These are phyloP conservation scores for Entomobrya proxima DNA, from an alignment of 2,888 invertebrate species.

Conservation along the genomic window DNA sequence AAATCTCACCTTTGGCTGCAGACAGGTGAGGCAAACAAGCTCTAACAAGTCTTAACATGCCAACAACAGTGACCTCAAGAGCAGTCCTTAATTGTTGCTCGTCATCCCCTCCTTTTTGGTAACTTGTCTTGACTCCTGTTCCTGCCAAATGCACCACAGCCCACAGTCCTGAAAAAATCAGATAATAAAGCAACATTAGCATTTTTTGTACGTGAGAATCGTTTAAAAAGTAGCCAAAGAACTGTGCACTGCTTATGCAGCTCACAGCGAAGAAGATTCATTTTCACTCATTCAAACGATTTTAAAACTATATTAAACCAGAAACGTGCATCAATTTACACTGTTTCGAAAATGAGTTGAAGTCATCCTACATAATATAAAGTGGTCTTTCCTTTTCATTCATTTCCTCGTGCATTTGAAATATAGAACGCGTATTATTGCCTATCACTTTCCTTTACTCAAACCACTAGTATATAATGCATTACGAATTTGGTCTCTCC, in stretches of 20 bases:
- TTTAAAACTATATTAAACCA: not conserved
- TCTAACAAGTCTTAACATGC: conserved; percentile 73
- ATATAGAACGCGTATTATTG: conserved; percentile 14
- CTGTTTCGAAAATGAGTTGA: not conserved
- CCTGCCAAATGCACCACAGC: conserved; percentile 91
- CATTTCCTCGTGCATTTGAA: conserved; percentile 1
- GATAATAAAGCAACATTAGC: not conserved
- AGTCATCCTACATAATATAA: not conserved
- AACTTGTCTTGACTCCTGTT: conserved; percentile 70
- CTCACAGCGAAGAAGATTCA: conserved; percentile 83
- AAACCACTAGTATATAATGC: not conserved
- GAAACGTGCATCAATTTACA: not conserved
- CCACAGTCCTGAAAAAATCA: conserved; percentile 82
- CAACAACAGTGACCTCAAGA: conserved; percentile 74
- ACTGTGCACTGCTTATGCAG: too few species aligned
- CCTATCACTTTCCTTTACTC: conserved; percentile 33
- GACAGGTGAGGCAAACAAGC: conserved; percentile 73
- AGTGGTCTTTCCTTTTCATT: not conserved
- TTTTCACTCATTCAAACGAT: conserved; percentile 35
- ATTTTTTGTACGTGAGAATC: conserved; percentile 9
- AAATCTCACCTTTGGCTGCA: conserved; percentile 73
- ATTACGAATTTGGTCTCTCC: not conserved
- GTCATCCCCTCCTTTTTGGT: conserved; percentile 71
- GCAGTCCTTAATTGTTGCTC: conserved; percentile 74
- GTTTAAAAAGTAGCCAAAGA: not conserved